Base-by-base conservation (phyloP, 2,113 vertebrate genomes). In the Meriones unguiculatus region DNA sequence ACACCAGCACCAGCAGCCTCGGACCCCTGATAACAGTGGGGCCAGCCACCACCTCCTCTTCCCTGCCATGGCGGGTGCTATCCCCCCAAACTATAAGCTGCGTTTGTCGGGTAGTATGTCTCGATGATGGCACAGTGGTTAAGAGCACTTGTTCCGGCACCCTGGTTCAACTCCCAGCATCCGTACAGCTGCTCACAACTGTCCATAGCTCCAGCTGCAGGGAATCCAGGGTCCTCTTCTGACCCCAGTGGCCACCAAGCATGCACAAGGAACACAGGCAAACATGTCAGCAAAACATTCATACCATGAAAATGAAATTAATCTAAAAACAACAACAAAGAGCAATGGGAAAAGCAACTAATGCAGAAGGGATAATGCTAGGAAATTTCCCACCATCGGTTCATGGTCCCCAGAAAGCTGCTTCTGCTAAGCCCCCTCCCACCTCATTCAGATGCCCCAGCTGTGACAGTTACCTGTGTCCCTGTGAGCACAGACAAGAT, bases 401-500 rank as follows among this genome's bases (percentile, higher is more conserved):
- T 90, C 13, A 69, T 38, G 52, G 75, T 20, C 17, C 50, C 76
- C 54, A 14, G n/a, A 13, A 54, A 32, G 24, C n/a, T 30, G n/a
- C n/a, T 28, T 20, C n/a, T 20, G 20, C 1, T 1, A 35, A 80
- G 6, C 5, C 73, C n/a, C 9, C 20, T 38, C 57, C 80, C 35
- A 18, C 20, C 65, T 57, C 46, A 41, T 1, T 20, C 0, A 1
- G 76, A 35, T 28, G 54, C 77, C 50, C 14, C 35, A 38, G 15
- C 86, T 62, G 8, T 30, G 0, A 41, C 2, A 25, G 5, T 0
- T 24, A 1, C n/a, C 87, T 52, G 87, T 88, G 82, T 96, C 46
- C 57, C 77, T 6, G 1, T 41, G 0, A 2, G 17, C 1, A 24
- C 1, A 35, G 2, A 30, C 0, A 41, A 64, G 35, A 3, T 41